These are phyloP conservation scores for Cryptophagus acutangulus DNA, from an alignment of 2,888 invertebrate species.

Conservation along the genomic window DNA sequence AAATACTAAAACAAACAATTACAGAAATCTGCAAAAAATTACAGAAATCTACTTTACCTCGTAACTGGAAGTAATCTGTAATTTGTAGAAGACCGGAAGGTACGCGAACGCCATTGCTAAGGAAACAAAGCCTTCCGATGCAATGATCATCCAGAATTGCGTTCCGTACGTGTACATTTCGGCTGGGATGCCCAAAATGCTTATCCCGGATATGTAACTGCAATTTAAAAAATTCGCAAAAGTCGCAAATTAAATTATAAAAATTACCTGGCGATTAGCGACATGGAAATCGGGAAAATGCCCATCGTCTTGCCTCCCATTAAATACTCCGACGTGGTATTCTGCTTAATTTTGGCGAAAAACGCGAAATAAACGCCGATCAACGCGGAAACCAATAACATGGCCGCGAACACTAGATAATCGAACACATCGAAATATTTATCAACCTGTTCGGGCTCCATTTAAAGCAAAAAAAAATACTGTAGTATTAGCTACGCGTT, in stretches of 20 bases:
- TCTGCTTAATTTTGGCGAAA: constrained; percentile 62
- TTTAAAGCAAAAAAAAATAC: too few relatives aligned
- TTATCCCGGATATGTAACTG: constrained; percentile 72
- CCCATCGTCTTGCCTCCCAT: constrained; percentile 74
- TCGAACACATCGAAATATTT: constrained; percentile 60
- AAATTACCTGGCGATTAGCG: constrained; percentile 68
- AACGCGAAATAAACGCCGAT: constrained; percentile 70
- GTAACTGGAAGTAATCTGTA: constrained; percentile 70
- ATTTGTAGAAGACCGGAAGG: constrained; percentile 68
- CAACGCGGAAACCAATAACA: constrained; percentile 61
- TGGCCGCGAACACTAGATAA: constrained; percentile 60
- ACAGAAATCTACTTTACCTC: constrained; percentile 51
- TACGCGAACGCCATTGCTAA: constrained; percentile 62
- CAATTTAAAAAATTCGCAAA: constrained; percentile 30
- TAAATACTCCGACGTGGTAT: constrained; percentile 66
- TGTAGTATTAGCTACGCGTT: too few relatives aligned
- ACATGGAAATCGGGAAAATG: constrained; percentile 74
- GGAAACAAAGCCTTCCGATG: constrained; percentile 62
- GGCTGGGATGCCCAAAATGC: constrained; percentile 66
- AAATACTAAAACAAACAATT: constrained; percentile 59
- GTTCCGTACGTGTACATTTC: constrained; percentile 75
- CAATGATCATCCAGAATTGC: constrained; percentile 63
- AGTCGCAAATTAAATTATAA: too few relatives aligned
- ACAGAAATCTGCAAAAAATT: constrained; percentile 9
- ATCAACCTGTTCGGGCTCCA: constrained; percentile 22